These are phyloP conservation scores for Lucilia cuprina DNA, from an alignment of 1,140 invertebrate genomes.

Conservation along the genomic window DNA sequence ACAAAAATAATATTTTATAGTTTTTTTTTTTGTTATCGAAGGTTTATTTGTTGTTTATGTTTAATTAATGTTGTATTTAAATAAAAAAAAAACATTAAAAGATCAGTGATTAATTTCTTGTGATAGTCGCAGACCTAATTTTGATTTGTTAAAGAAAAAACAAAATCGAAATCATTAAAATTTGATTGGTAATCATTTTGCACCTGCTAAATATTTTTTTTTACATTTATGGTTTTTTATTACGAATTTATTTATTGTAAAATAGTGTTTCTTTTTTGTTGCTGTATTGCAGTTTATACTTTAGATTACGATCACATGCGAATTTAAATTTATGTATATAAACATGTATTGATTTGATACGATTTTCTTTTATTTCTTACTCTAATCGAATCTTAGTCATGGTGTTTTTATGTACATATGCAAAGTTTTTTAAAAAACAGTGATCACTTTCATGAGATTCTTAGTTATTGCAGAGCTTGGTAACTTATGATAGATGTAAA, in stretches of 20 bases:
- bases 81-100: not conserved
- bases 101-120: not conserved
- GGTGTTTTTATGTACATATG: not conserved
- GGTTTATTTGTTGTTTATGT: not conserved
- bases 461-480: too few species aligned
- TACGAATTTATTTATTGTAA: not conserved
- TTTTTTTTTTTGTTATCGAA: not conserved
- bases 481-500: too few species aligned
- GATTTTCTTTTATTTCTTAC: not conserved
- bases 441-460: not conserved
- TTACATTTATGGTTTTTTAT: not conserved
- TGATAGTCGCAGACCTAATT: not conserved
- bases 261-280: not conserved
- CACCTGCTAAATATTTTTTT: not conserved
- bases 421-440: not conserved
- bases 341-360: not conserved
- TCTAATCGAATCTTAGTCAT: not conserved
- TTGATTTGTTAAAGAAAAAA: not conserved
- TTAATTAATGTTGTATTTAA: not conserved
- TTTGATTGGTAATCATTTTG: constrained; percentile 11
- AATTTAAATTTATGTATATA: not conserved
- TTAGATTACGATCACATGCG: not conserved
- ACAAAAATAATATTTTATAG: not conserved
- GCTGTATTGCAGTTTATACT: not conserved
- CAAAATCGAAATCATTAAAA: not conserved